Evolutionary conservation across 2,797 vertebrate genomes (phyloP).

Genomic region (Salmo trutta): DNA sequence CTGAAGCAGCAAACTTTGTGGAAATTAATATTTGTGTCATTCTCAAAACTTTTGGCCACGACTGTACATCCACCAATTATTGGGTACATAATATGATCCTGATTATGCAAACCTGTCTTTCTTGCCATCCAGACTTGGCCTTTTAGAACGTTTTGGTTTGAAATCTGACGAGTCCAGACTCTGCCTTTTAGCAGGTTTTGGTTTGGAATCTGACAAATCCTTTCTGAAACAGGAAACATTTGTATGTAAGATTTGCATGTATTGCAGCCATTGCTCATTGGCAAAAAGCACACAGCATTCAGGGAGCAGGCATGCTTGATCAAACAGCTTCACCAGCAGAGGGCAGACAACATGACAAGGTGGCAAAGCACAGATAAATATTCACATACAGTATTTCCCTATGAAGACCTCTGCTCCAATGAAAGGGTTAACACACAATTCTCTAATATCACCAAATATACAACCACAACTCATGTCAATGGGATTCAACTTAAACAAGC

Average conservation of each 20-base stretch:
- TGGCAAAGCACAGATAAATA: not conserved
- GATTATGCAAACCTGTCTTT: constrained; percentile 72
- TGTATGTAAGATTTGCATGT: constrained; percentile 4
- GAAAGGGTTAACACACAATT: not conserved
- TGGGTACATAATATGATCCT: constrained; percentile 1
- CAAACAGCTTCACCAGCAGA: not conserved
- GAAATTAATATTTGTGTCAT: no score
- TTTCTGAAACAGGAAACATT: constrained; percentile 68
- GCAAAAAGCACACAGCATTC: not conserved
- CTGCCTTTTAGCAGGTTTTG: constrained; percentile 34
- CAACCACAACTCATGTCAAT: not conserved
- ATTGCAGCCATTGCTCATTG: not conserved
- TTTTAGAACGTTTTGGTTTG: constrained; percentile 41
- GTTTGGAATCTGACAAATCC: constrained; percentile 59
- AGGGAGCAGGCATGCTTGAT: not conserved
- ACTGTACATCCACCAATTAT: not conserved
- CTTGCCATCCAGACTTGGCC: constrained; percentile 59
- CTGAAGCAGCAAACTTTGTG: no score
- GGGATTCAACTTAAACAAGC: not conserved
- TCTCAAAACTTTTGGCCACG: no score
- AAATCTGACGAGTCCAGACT: constrained; percentile 56
- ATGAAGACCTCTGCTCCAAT: not conserved
- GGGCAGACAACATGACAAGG: not conserved
- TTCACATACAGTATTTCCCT: not conserved
- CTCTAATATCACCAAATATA: not conserved